Conservation (phyloP, 2,113 vertebrate genomes). For the Garra rufa region DNA sequence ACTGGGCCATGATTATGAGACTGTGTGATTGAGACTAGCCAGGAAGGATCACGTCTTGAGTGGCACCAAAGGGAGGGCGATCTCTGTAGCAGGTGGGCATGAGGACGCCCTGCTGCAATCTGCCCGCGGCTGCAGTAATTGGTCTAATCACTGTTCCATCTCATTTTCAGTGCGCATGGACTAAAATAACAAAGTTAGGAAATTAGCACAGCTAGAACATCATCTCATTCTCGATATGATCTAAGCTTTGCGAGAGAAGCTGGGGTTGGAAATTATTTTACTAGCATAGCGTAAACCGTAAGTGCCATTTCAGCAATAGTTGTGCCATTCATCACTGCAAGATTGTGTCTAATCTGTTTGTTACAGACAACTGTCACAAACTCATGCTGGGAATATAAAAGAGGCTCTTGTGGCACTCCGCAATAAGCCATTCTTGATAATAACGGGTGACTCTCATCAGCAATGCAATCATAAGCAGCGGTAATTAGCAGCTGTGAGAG, state of each 20-base stretch:
- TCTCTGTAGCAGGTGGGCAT: constrained; percentile 18
- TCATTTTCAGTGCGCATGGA: constrained; percentile 2
- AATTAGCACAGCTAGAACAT: constrained; percentile 1
- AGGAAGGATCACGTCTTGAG: constrained; percentile 7
- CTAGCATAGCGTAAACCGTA: not conserved
- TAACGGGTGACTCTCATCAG: constrained; percentile 51
- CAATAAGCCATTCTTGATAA: constrained; percentile 39
- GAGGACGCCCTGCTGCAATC: constrained; percentile 2
- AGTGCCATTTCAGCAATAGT: constrained; percentile 2
- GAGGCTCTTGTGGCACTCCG: constrained; percentile 43
- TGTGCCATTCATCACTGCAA: constrained; percentile 9
- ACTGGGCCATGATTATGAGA: constrained; percentile 30
- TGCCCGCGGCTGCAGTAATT: constrained; percentile 14
- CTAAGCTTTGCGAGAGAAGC: not conserved
- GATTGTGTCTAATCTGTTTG: constrained; percentile 38
- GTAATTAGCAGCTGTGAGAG: constrained; percentile 52
- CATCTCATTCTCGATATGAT: constrained; percentile 9
- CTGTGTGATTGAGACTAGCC: constrained; percentile 28
- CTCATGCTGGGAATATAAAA: constrained; percentile 26
- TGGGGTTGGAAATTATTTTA: not conserved
- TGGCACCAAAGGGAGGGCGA: constrained; percentile 27
- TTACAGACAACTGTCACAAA: constrained; percentile 27
- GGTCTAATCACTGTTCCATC: constrained; percentile 23
- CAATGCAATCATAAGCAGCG: constrained; percentile 51
- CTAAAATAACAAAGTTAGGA: constrained; percentile 20